Percentiles rank a stretch among this genome's conserved stretches.
Evolutionary conservation across 2,888 invertebrate genomes (phyloP).

Genomic region (Mycalesis mineus): DNA sequence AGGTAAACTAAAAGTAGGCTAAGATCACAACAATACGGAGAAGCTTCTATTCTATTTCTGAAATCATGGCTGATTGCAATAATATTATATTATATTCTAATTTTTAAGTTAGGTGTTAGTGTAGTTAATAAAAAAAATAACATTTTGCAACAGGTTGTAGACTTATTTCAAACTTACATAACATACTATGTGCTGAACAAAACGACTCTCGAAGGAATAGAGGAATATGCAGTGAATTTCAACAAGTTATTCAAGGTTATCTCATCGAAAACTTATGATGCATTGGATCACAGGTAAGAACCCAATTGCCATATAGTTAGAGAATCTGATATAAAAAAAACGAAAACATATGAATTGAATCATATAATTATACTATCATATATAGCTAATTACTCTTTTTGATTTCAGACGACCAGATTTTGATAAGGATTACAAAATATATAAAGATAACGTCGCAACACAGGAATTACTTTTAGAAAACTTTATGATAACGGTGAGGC

Average conservation of each 20-base stretch:
- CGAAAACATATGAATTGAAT: too few species aligned
- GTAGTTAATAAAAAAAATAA: too few species aligned
- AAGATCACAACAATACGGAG: too few species aligned
- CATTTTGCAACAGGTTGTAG: slow-evolving; percentile 79
- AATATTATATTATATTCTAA: too few species aligned
- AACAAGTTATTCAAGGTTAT: slow-evolving; percentile 82
- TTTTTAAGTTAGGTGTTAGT: too few species aligned
- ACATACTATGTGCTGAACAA: slow-evolving; percentile 85
- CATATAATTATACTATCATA: too few species aligned
- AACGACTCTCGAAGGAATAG: slow-evolving; percentile 89
- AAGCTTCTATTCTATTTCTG: too few species aligned
- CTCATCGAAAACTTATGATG: slow-evolving; percentile 85
- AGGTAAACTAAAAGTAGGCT: too few species aligned
- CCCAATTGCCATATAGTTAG: neutral
- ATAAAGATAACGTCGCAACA: slow-evolving; percentile 82
- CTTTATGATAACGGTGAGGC: slow-evolving; percentile 80
- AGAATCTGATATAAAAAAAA: too few species aligned
- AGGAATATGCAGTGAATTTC: slow-evolving; percentile 83
- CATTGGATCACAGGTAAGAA: slow-evolving; percentile 85
- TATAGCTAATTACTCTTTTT: too few species aligned
- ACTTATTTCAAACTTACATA: slow-evolving; percentile 84
- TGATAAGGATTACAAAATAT: slow-evolving; percentile 86
- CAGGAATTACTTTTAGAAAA: slow-evolving; percentile 85
- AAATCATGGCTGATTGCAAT: too few species aligned
- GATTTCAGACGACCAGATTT: slow-evolving; percentile 77